Evolutionary conservation across 2,113 vertebrate species (phyloP), one percentile per base, ranked within the genome.

Genomic region (Fregetta grallaria): DNA sequence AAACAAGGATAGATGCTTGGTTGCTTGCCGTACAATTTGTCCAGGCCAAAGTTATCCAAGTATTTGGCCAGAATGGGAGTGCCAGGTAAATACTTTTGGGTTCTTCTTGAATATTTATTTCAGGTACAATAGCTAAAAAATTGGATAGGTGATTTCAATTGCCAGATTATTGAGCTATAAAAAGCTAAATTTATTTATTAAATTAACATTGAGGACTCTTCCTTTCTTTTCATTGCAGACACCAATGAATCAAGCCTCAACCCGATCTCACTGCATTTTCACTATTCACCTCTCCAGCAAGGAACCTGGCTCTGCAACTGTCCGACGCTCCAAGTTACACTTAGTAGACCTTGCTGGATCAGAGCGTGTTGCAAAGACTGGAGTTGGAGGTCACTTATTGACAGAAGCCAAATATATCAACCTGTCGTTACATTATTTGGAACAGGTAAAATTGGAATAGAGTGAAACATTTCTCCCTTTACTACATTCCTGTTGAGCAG

Each of bases 341-440:
- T 98, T 99, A 78, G 99, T 99, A 65, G 99, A 99, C 94, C 97
- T 99, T 94, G 99, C 99, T 32, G 99, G 99, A 19, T 99, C 99
- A 12, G 99, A 99, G 67, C 97, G 99, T 47, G 99, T 99, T 50
- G 98, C 98, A 30, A 99, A 99, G 98, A 99, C 98, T 15, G 99
- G 99, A 73, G 97, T 99, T 19, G 98, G 98, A 45, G 99, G 99
- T 22, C 99, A 98, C 58, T 98, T 99, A 47, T 98, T 99, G 44
- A 99, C 99, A 14, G 99, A 99, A 80, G 99, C 99, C 93, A 99
- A 99, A 95, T 99, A 99, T 78, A 99, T 99, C 96, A 99, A 99
- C 97, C 93, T 99, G 45, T 99, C 99, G 0, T 98, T 99, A 9
- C 99, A 99, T 97, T 99, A 98, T 97, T 97, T 99, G 93, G 99